Percentiles rank a stretch among this genome's conserved stretches.
These are phyloP conservation scores for Eupeodes corollae DNA, from an alignment of 1,140 invertebrate species.

Conservation along the genomic window DNA sequence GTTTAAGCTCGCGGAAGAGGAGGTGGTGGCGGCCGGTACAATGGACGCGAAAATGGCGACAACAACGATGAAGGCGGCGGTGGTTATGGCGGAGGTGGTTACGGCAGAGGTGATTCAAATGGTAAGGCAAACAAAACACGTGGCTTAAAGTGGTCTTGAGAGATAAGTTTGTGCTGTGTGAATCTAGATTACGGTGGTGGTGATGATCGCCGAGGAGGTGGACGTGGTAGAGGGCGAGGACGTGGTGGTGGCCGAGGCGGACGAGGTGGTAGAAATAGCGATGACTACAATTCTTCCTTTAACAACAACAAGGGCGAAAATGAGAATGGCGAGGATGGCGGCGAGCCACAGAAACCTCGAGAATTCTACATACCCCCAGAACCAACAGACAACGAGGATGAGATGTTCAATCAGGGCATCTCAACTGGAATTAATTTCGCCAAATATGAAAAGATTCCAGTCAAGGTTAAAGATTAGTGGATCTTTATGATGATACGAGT, in stretches of 20 bases:
- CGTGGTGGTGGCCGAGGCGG: constrained; percentile 9
- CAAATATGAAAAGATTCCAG: constrained; percentile 72
- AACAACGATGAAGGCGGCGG: constrained; percentile 4
- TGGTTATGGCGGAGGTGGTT: constrained; percentile 1
- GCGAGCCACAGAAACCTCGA: constrained; percentile 38
- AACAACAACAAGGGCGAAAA: constrained; percentile 20
- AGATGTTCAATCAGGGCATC: constrained; percentile 59
- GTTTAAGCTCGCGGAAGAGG: background rate
- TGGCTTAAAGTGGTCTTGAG: background rate
- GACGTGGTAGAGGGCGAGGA: constrained; percentile 9
- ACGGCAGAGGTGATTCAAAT: constrained; percentile 10
- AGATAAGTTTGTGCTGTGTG: background rate
- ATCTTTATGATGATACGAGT: background rate
- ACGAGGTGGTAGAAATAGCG: constrained; percentile 14
- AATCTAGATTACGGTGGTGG: constrained; percentile 8
- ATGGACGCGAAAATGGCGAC: constrained; percentile 8
- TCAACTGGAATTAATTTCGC: constrained; percentile 79
- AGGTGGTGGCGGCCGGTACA: constrained; percentile 11
- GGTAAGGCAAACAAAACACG: background rate
- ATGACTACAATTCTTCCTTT: constrained; percentile 2
- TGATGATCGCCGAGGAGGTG: constrained; percentile 6
- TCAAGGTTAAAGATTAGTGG: constrained; percentile 48
- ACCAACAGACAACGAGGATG: constrained; percentile 53
- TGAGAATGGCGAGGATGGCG: constrained; percentile 4
- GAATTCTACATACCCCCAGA: constrained; percentile 76